Percentiles rank a stretch among this genome's conserved stretches.
phyloP scores from a whole-genome alignment of 1,140 invertebrate genomes.

The Hylaeus anthracinus region DNA sequence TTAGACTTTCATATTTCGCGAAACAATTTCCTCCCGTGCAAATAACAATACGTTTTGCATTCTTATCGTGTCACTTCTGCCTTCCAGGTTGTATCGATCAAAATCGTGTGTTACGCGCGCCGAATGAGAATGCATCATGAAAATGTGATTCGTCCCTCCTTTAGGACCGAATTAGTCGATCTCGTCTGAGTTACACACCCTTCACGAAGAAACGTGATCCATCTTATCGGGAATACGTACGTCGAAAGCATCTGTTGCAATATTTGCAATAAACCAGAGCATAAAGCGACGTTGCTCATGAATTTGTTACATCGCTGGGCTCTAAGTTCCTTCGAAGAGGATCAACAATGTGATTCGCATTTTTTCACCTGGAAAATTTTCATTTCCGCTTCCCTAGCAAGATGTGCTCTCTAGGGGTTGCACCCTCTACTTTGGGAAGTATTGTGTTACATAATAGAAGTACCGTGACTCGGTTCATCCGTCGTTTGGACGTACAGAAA shows the following conservation, averaged over 20 bases:
- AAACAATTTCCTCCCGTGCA: constrained; percentile 35
- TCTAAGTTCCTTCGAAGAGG: too few relatives aligned
- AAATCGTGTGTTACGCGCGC: constrained; percentile 21
- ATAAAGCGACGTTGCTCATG: not conserved
- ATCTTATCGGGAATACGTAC: not conserved
- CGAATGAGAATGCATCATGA: not conserved
- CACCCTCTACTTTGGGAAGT: too few relatives aligned
- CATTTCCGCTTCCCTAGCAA: too few relatives aligned
- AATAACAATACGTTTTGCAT: constrained; percentile 36
- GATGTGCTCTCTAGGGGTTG: too few relatives aligned
- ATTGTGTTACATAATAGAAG: too few relatives aligned
- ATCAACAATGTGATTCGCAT: too few relatives aligned
- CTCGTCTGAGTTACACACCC: not conserved
- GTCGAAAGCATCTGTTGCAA: not conserved
- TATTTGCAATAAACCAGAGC: not conserved
- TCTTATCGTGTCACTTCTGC: constrained; percentile 20
- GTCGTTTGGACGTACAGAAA: not conserved
- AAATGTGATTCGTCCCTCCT: constrained; percentile 17
- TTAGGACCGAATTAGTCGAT: constrained; percentile 11
- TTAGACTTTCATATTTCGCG: constrained; percentile 49
- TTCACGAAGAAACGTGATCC: too few relatives aligned
- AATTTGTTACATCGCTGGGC: not conserved
- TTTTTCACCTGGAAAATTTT: too few relatives aligned
- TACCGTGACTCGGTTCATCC: not conserved
- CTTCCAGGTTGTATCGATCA: constrained; percentile 17